Percentiles rank a stretch among this genome's conserved stretches.
phyloP scores from a whole-genome alignment of 35 echinoderm and acorn worm species.

The Hemicentrotus pulcherrimus region DNA sequence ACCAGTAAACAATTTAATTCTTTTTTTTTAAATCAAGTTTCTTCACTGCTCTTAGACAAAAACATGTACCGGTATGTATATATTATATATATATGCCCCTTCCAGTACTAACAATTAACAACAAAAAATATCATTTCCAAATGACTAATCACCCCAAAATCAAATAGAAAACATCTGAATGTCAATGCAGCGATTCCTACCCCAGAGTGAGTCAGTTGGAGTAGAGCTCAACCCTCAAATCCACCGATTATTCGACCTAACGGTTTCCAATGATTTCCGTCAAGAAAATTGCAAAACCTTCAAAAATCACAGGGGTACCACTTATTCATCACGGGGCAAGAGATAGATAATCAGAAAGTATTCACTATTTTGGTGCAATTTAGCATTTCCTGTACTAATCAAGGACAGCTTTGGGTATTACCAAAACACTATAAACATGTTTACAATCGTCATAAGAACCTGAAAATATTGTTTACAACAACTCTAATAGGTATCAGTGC shows the following conservation, averaged over 20 bases:
- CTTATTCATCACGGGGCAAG: neutral
- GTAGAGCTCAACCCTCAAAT: neutral
- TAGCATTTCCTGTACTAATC: neutral
- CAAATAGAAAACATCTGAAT: neutral
- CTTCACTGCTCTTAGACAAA: too few species aligned
- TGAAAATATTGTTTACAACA: neutral
- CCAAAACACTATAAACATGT: neutral
- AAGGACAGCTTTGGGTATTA: neutral
- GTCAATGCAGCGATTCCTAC: neutral
- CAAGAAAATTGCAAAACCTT: neutral
- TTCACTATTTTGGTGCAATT: neutral
- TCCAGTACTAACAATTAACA: too few species aligned
- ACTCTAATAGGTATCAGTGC: neutral
- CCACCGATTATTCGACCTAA: neutral
- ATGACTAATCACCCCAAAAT: neutral
- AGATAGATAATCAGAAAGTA: neutral
- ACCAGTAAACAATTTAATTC: too few species aligned
- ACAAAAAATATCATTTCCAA: too few species aligned
- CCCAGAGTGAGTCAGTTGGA: neutral
- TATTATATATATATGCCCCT: too few species aligned
- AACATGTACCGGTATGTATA: too few species aligned
- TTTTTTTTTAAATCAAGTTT: too few species aligned
- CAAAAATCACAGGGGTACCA: neutral
- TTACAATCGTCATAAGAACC: neutral
- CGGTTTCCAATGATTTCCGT: slow-evolving; percentile 3